Conservation (phyloP, 2,113 vertebrate species). For the Marcusenius ussheri region DNA sequence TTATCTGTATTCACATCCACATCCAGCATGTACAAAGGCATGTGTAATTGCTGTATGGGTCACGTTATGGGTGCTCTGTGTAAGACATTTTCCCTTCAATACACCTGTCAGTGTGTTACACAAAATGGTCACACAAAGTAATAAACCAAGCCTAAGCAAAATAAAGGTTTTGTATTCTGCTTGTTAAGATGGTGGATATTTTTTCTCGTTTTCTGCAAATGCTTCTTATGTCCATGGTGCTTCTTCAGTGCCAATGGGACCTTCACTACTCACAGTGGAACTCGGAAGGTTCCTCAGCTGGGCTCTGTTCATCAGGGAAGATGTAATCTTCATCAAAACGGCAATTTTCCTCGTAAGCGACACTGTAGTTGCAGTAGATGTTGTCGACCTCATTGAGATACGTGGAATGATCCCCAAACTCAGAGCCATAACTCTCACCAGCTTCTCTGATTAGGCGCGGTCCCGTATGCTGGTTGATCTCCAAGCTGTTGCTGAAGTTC, state of each 20-base stretch:
- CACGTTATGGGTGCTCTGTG: neutral
- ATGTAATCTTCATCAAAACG: slow-evolving; percentile 25
- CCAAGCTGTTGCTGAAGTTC: neutral
- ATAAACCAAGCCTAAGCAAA: neutral
- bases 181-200: neutral
- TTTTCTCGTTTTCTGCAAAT: neutral
- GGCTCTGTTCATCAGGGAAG: slow-evolving; percentile 12
- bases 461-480: no score
- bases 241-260: neutral
- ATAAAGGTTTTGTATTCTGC: neutral
- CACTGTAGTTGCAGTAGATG: slow-evolving; percentile 22
- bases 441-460: neutral
- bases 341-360: neutral
- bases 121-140: neutral
- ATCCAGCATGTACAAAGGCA: neutral
- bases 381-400: slow-evolving; percentile 18
- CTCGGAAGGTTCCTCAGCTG: neutral
- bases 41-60: neutral
- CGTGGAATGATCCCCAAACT: neutral
- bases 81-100: neutral
- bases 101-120: neutral
- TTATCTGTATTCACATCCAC: neutral
- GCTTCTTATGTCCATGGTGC: neutral
- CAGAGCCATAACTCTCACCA: neutral
- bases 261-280: neutral